phyloP scores from a whole-genome alignment of 2,113 vertebrate genomes.

The Phyllostomus discolor region DNA sequence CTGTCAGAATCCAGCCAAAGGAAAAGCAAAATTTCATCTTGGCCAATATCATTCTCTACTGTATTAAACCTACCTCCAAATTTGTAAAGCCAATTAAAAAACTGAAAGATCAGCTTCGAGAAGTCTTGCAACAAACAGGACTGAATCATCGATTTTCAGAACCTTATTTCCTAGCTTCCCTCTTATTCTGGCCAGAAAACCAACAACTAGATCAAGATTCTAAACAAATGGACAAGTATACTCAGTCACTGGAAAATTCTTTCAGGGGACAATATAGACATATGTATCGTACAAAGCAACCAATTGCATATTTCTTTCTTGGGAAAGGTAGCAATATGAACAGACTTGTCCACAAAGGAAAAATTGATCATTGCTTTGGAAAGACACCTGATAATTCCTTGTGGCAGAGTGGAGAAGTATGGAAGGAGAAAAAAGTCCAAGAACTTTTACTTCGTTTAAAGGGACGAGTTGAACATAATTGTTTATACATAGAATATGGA shows the following conservation, averaged over 20 bases:
- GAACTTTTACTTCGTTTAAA: constrained; percentile 70
- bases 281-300: constrained; percentile 71
- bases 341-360: constrained; percentile 78
- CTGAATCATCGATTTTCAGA: constrained; percentile 42
- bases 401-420: constrained; percentile 77
- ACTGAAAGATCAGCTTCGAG: constrained; percentile 71
- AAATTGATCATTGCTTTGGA: constrained; percentile 73
- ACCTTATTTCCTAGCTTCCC: constrained; percentile 76
- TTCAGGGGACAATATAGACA: constrained; percentile 68
- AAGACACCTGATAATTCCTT: constrained; percentile 52
- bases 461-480: constrained; percentile 67
- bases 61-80: constrained; percentile 72
- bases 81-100: constrained; percentile 14
- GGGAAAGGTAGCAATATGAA: constrained; percentile 58
- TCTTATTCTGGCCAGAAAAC: constrained; percentile 79
- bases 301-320: constrained; percentile 78
- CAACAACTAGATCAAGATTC: constrained; percentile 72
- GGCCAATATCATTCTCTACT: constrained; percentile 78
- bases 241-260: constrained; percentile 49
- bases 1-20: constrained; percentile 59
- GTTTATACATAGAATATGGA: constrained; percentile 71
- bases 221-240: constrained; percentile 65
- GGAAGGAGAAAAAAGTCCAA: constrained; percentile 69
- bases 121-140: constrained; percentile 60
- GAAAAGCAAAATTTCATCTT: constrained; percentile 81